phyloP scores from a whole-genome alignment of 1,140 invertebrate genomes.

The Saccostrea glomerata region DNA sequence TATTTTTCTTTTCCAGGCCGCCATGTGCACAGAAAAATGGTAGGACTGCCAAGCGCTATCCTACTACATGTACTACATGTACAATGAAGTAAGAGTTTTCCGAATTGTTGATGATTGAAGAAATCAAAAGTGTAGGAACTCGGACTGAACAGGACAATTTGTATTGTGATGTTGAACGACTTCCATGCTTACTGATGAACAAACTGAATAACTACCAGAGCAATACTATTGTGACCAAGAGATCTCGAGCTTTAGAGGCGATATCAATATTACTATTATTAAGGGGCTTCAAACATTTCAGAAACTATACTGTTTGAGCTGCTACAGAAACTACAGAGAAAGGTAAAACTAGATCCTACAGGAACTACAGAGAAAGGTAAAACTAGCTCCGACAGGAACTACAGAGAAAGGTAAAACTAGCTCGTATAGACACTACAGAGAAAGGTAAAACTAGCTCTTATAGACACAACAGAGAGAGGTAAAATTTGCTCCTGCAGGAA shows the following conservation, averaged over 20 bases:
- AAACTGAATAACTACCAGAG: constrained; percentile 75
- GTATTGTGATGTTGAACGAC: constrained; percentile 70
- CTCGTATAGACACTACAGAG: too few relatives aligned
- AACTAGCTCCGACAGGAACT: too few relatives aligned
- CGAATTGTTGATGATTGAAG: constrained; percentile 83
- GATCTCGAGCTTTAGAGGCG: constrained; percentile 73
- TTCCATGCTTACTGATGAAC: constrained; percentile 71
- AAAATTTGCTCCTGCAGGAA: too few relatives aligned
- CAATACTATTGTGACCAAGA: constrained; percentile 71
- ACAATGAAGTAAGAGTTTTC: constrained; percentile 87
- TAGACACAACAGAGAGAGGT: too few relatives aligned
- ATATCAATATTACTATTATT: not conserved
- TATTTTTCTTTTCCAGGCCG: constrained; percentile 62
- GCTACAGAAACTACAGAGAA: constrained; percentile 87
- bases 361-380: too few relatives aligned
- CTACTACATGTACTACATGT: too few relatives aligned
- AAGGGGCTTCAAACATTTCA: too few relatives aligned
- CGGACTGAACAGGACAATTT: constrained; percentile 66
- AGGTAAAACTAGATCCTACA: too few relatives aligned
- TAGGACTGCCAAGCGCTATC: constrained; percentile 82
- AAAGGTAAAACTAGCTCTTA: too few relatives aligned
- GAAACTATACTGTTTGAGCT: constrained; percentile 89
- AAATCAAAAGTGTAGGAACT: constrained; percentile 68
- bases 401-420: too few relatives aligned
- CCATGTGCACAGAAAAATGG: constrained; percentile 77